A percentile compares a stretch with the other conserved stretches of the same genome.
Evolutionary conservation across 2,888 invertebrate species (phyloP).

Genomic region (Nemurella pictetii): DNA sequence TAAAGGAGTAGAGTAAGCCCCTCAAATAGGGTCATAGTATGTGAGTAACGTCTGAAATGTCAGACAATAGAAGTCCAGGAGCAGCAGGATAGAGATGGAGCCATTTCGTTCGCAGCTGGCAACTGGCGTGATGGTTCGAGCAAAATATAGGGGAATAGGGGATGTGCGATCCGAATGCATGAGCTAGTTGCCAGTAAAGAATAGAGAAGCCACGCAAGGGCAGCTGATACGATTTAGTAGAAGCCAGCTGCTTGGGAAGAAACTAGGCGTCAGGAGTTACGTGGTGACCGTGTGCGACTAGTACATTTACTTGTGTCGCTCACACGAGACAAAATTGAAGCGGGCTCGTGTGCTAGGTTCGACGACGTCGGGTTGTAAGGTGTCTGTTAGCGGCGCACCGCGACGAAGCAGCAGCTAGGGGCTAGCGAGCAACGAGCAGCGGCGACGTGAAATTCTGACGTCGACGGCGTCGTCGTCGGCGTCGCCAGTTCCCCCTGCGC

Average conservation of each 20-base stretch:
- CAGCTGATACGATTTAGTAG: slow-evolving; percentile 25
- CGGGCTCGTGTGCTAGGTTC: neutral
- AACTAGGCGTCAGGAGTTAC: neutral
- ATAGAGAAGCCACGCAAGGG: slow-evolving; percentile 15
- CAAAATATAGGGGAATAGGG: slow-evolving; percentile 23
- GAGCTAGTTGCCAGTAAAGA: neutral
- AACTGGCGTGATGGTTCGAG: slow-evolving; percentile 41
- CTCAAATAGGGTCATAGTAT: slow-evolving; percentile 38
- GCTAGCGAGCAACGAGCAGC: no score
- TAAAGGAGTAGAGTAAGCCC: slow-evolving; percentile 30
- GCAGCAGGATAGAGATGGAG: slow-evolving; percentile 39
- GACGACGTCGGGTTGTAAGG: neutral
- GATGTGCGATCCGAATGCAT: slow-evolving; percentile 13
- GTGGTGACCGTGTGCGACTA: neutral
- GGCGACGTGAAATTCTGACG: neutral
- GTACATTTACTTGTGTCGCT: neutral
- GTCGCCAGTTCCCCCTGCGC: slow-evolving; percentile 44
- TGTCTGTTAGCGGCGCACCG: neutral
- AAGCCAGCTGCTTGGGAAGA: slow-evolving; percentile 37
- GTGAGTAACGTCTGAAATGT: slow-evolving; percentile 41
- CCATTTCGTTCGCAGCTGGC: slow-evolving; percentile 44
- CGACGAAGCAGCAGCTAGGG: no score
- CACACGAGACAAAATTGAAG: neutral
- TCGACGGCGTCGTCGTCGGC: slow-evolving; percentile 24
- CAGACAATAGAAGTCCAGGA: slow-evolving; percentile 42